phyloP scores from a whole-genome alignment of 2,888 invertebrate genomes.

The Cordilura impudica region DNA sequence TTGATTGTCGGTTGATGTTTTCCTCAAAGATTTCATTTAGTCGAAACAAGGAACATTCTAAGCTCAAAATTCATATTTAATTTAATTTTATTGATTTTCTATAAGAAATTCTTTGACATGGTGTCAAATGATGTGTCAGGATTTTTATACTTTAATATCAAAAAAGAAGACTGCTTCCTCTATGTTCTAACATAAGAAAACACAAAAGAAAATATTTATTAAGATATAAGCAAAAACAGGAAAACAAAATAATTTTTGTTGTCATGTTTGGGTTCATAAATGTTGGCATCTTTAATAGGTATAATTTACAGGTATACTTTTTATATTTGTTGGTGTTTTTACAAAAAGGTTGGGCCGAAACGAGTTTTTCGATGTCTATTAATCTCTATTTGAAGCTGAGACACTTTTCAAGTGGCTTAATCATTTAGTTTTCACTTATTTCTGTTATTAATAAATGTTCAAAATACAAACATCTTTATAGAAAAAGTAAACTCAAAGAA shows the following conservation, averaged over 20 bases:
- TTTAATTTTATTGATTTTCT: not conserved
- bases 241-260: conserved; percentile 41
- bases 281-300: conserved; percentile 70
- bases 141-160: not conserved
- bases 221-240: not conserved
- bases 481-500: too few relatives aligned
- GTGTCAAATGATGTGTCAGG: conserved; percentile 29
- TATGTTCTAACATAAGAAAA: not conserved
- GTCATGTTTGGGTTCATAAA: conserved; percentile 57
- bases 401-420: too few relatives aligned
- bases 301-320: conserved; percentile 64
- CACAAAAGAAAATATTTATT: not conserved
- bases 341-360: too few relatives aligned
- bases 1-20: not conserved
- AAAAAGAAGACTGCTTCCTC: not conserved
- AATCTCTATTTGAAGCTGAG: too few relatives aligned
- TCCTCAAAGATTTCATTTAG: not conserved
- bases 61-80: not conserved
- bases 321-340: not conserved
- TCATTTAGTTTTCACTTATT: too few relatives aligned
- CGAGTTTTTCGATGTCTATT: too few relatives aligned
- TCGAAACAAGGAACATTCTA: not conserved
- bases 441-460: too few relatives aligned
- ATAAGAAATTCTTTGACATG: conserved; percentile 4
- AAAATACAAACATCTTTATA: too few relatives aligned